Conservation (phyloP, 2,797 vertebrate genomes). For the Intellagama lesueurii region DNA sequence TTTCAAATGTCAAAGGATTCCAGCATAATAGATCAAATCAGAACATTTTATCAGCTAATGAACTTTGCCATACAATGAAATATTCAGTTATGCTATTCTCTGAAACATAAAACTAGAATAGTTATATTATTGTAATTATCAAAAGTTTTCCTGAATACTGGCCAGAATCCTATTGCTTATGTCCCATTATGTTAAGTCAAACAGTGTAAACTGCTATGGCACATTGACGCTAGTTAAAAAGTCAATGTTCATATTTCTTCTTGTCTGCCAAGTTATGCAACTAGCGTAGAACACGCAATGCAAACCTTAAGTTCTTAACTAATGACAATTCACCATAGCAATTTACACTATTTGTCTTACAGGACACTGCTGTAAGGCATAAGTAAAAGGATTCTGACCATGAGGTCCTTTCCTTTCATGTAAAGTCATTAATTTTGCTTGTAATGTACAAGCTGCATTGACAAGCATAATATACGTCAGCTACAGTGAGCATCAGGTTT, state of each 20-base stretch:
- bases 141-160: slow-evolving; percentile 32
- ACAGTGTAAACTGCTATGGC: too few relatives aligned
- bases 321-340: too few relatives aligned
- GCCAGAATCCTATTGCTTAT: too few relatives aligned
- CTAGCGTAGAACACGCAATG: too few relatives aligned
- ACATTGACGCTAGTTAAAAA: too few relatives aligned
- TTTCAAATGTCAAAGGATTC: background rate
- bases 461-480: background rate
- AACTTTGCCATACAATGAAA: background rate
- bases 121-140: slow-evolving; percentile 39
- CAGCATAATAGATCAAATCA: background rate
- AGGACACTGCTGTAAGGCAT: too few relatives aligned
- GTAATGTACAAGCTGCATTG: background rate
- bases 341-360: too few relatives aligned
- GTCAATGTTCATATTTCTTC: too few relatives aligned
- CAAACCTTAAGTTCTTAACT: too few relatives aligned
- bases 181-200: too few relatives aligned
- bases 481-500: background rate
- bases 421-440: background rate
- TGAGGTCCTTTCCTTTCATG: slow-evolving; percentile 16
- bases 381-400: background rate
- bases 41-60: background rate
- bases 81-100: slow-evolving; percentile 22
- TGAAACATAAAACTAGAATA: slow-evolving; percentile 34
- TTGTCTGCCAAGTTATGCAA: too few relatives aligned